Conservation (phyloP, 2,797 vertebrate genomes). For the Parauchenoglanis punctatus region DNA sequence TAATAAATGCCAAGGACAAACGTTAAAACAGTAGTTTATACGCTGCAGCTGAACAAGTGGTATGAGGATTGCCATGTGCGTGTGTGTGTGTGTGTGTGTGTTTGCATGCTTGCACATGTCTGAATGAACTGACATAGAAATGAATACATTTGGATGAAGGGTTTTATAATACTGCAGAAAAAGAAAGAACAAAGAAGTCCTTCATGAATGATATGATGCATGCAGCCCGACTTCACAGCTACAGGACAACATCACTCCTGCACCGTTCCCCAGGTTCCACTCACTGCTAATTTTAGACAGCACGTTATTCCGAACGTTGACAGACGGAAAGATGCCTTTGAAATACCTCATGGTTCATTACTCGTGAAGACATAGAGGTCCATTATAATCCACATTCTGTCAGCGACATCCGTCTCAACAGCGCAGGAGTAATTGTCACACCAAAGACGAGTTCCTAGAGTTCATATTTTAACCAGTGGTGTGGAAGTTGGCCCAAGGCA, state of each 20-base stretch:
- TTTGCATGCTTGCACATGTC: neutral
- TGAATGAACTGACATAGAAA: neutral
- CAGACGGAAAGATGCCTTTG: conserved; percentile 13
- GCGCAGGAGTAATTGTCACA: neutral
- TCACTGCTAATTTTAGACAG: conserved; percentile 22
- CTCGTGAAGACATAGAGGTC: conserved; percentile 1
- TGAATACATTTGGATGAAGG: neutral
- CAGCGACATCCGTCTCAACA: neutral
- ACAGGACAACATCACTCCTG: neutral
- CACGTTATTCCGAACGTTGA: neutral
- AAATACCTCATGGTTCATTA: conserved; percentile 25
- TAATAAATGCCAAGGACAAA: conserved; percentile 49
- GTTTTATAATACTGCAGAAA: neutral
- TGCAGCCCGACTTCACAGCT: neutral
- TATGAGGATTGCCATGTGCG: neutral
- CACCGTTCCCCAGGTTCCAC: neutral
- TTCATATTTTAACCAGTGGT: no score
- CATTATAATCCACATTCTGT: conserved; percentile 13
- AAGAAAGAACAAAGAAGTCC: conserved; percentile 12
- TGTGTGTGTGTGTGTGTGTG: conserved; percentile 21
- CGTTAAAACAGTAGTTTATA: conserved; percentile 57
- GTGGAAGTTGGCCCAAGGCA: neutral
- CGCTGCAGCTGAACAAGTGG: conserved; percentile 51
- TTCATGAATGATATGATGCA: neutral
- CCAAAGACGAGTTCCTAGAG: neutral